Percentiles rank a stretch among this genome's conserved stretches.
Evolutionary conservation across 2,797 vertebrate species (phyloP).

Genomic region (Sebastes iracundus): DNA sequence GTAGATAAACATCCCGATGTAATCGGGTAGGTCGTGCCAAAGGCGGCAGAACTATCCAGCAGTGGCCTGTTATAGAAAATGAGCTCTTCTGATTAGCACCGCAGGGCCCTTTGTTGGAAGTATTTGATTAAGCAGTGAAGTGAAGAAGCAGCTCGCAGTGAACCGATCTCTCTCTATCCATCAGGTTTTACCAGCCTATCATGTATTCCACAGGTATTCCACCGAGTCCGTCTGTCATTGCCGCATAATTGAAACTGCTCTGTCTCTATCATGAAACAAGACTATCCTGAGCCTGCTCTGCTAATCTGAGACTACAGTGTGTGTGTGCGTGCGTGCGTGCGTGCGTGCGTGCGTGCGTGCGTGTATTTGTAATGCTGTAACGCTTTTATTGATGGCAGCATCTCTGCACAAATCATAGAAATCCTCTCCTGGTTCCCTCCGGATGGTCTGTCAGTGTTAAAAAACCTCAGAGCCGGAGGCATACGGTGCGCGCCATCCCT

Average conservation of each 20-base stretch:
- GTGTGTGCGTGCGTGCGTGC: background rate
- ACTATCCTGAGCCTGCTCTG: background rate
- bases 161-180: conserved; percentile 17
- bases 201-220: conserved; percentile 41
- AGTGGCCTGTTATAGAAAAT: conserved; percentile 1
- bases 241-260: conserved; percentile 34
- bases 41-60: conserved; percentile 5
- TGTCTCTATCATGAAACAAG: conserved; percentile 25
- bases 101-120: conserved; percentile 31
- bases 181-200: conserved; percentile 35
- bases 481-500: background rate
- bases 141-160: conserved; percentile 24
- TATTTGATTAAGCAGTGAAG: conserved; percentile 49
- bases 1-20: background rate
- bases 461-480: conserved; percentile 9
- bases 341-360: background rate
- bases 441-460: conserved; percentile 24
- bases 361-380: background rate
- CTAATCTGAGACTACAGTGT: background rate
- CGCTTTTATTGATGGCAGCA: conserved; percentile 33
- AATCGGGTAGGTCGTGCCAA: background rate
- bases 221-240: conserved; percentile 12
- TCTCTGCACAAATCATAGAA: conserved; percentile 46
- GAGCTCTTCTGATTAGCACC: conserved; percentile 36
- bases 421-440: conserved; percentile 25